Percentiles rank a stretch among this genome's conserved stretches.
These are phyloP conservation scores for Orientallactaga bullata DNA, from an alignment of 2,113 vertebrate genomes.

Conservation along the genomic window DNA sequence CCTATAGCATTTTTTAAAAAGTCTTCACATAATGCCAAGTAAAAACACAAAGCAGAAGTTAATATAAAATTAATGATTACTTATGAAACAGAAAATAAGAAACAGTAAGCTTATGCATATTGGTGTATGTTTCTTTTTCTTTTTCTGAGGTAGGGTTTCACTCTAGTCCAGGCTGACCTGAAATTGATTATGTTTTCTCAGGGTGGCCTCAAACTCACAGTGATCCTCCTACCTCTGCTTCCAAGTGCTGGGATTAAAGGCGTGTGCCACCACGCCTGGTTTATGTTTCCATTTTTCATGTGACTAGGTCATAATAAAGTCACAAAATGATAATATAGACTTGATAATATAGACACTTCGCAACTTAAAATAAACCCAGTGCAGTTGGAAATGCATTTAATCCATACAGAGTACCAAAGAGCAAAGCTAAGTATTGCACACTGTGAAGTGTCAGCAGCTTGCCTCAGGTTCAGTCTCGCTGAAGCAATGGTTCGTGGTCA, in stretches of 20 bases:
- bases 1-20: not conserved
- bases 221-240: too few species aligned
- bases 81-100: not conserved
- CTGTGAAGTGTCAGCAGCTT: accelerated
- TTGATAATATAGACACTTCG: not conserved
- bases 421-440: not conserved
- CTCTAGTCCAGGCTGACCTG: too few species aligned
- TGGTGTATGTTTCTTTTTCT: too few species aligned
- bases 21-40: not conserved
- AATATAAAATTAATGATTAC: not conserved
- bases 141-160: too few species aligned
- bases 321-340: not conserved
- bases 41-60: not conserved
- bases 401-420: not conserved
- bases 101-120: not conserved
- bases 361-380: not conserved
- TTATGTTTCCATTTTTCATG: not conserved
- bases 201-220: too few species aligned
- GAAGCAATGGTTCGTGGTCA: not conserved
- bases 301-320: not conserved
- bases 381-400: not conserved
- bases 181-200: too few species aligned
- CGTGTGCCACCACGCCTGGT: too few species aligned
- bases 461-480: not conserved
- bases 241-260: too few species aligned